Base-by-base conservation (phyloP, 2,113 vertebrate species). In the Theristicus caerulescens region DNA sequence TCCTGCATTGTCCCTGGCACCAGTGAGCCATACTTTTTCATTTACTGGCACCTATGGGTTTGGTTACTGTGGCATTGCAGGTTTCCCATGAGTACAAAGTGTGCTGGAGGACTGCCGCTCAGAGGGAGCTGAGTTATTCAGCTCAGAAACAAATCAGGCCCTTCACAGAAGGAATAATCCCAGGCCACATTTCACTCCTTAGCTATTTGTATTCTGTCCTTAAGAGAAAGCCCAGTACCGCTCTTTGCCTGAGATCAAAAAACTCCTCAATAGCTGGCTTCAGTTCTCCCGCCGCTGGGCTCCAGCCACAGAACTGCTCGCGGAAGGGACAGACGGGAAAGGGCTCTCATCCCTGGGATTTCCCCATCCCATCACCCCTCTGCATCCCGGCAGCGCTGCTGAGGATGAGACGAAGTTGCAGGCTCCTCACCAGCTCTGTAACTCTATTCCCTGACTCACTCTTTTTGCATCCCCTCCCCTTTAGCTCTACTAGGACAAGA, bases 151-250 rank as follows among this genome's bases (percentile, higher is more conserved):
- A 96, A 96, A 96, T 52, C 58, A 78, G 73, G 20, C 76, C 64
- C 88, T 95, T 95, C 86, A 83, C 32, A 77, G 67, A 90, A 90
- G 67, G 82, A 81, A 83, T 66, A 91, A 88, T 94, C 76, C 42
- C 78, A 91, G 82, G 85, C 85, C 66, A 92, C 85, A 78, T 96
- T 96, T 96, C 87, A 94, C 79, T 95, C 80, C 54, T 85, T 52
- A 65, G 84, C 90, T 82, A 86, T 96, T 96, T 91, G 76, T 95
- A 92, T 95, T 93, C 90, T 77, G 58, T 90, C 62, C 58, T 93
- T 91, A 94, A 72, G 40, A 96, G 82, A 90, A 94, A 92, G 85
- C 78, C 47, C 77, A 86, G 73, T 46, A 46, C 65, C 7, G 6
- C 93, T 86, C 62, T 90, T 82, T 94, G 91, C 95, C 54, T 57